Percentiles rank a stretch among this genome's conserved stretches.
phyloP scores from a whole-genome alignment of 35 echinoderm and acorn worm genomes.

The Hemicentrotus pulcherrimus region DNA sequence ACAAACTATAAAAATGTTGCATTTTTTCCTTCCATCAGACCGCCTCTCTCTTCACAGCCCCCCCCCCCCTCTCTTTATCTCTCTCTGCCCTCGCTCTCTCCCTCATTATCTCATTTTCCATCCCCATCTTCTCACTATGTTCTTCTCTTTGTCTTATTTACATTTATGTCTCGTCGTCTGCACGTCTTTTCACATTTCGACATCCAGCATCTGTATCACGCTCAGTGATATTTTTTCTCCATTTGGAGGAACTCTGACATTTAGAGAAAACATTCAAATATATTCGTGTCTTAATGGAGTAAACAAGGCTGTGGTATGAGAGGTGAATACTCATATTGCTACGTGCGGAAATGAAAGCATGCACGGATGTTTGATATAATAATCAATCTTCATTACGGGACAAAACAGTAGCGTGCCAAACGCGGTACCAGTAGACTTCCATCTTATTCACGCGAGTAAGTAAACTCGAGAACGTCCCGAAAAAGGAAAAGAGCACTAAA shows the following conservation, averaged over 20 bases:
- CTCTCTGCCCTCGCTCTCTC: too few species aligned
- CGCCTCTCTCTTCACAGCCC: too few species aligned
- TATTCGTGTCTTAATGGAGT: neutral
- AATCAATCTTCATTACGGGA: neutral
- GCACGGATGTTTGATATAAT: neutral
- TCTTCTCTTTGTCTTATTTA: neutral
- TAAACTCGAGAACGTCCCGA: too few species aligned
- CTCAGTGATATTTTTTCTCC: neutral
- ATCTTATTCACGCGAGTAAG: neutral
- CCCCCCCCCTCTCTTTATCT: too few species aligned
- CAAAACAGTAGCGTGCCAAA: neutral
- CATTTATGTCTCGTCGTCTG: neutral
- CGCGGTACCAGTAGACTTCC: neutral
- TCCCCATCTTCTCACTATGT: neutral
- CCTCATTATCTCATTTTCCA: too few species aligned
- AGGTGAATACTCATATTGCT: neutral
- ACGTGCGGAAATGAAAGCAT: neutral
- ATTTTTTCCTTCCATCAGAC: too few species aligned
- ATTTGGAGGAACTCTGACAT: neutral
- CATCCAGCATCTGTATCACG: neutral
- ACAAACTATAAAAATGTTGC: too few species aligned
- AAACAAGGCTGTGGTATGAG: neutral
- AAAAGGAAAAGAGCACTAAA: too few species aligned
- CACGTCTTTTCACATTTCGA: neutral
- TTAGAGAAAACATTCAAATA: constrained; percentile 14